A percentile compares a stretch with the other conserved stretches of the same genome.
Conservation (phyloP, 1,140 invertebrate genomes). For the Eumeta japonica region DNA sequence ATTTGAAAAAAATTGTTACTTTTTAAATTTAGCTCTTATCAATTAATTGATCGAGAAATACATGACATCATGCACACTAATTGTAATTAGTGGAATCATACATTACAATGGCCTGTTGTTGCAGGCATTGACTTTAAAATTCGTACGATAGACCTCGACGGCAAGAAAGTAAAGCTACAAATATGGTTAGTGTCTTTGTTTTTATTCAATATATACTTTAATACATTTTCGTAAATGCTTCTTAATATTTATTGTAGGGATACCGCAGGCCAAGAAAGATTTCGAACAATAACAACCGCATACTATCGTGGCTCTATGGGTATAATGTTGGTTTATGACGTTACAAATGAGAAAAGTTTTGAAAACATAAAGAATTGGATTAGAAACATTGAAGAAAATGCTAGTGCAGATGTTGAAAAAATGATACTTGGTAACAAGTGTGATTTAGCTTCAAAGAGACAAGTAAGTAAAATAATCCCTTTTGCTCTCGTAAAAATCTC, state of each 20-base stretch:
- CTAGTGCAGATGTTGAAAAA: slow-evolving; percentile 99
- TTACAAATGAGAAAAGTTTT: slow-evolving; percentile 97
- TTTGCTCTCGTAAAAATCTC: no score
- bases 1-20: no score
- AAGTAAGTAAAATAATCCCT: slow-evolving; percentile 82
- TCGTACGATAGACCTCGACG: slow-evolving; percentile 94
- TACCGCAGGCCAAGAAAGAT: slow-evolving; percentile 92
- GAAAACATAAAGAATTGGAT: slow-evolving; percentile 99
- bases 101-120: slow-evolving; percentile 30
- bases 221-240: not conserved
- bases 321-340: slow-evolving; percentile 98
- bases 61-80: slow-evolving; percentile 46
- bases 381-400: slow-evolving; percentile 97
- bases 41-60: slow-evolving; percentile 39
- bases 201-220: not conserved
- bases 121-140: slow-evolving; percentile 98
- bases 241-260: slow-evolving; percentile 64
- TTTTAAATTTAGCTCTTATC: slow-evolving; percentile 48
- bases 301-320: slow-evolving; percentile 98
- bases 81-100: slow-evolving; percentile 49
- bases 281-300: slow-evolving; percentile 96
- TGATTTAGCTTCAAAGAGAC: slow-evolving; percentile 97
- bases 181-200: slow-evolving; percentile 77
- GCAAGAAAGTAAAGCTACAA: slow-evolving; percentile 98
- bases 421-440: slow-evolving; percentile 99